Conservation (phyloP, 2,888 invertebrate species). For the Lasius platythorax region DNA sequence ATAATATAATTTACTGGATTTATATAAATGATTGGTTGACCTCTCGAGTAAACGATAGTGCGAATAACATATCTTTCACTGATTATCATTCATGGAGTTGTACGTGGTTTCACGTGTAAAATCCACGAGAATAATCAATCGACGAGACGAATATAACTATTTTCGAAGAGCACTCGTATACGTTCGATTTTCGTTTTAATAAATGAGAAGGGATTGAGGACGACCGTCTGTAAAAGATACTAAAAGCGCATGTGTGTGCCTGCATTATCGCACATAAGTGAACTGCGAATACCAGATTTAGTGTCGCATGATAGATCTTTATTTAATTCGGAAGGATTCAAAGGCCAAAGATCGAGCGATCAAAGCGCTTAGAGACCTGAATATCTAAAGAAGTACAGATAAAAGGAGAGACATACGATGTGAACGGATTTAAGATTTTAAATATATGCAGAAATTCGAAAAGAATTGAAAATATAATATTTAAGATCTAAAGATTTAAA, state of each 20-base stretch:
- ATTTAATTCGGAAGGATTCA: constrained; percentile 15
- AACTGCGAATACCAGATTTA: constrained; percentile 16
- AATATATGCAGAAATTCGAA: background rate
- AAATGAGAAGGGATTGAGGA: constrained; percentile 10
- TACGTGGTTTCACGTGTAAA: constrained; percentile 11
- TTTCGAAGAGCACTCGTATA: constrained; percentile 33
- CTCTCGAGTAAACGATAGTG: constrained; percentile 12
- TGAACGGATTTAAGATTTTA: background rate
- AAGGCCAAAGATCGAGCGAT: background rate
- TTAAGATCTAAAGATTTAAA: background rate
- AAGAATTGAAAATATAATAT: background rate
- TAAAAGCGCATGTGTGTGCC: background rate
- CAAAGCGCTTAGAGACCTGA: constrained; percentile 1
- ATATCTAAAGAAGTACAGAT: background rate
- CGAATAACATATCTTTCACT: constrained; percentile 10
- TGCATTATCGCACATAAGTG: background rate
- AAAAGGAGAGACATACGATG: background rate
- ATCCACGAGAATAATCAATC: constrained; percentile 34
- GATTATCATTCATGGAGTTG: constrained; percentile 25
- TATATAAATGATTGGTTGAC: background rate
- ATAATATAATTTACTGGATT: constrained; percentile 13
- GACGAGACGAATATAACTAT: constrained; percentile 27
- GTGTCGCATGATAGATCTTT: background rate
- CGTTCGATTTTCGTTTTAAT: constrained; percentile 42
- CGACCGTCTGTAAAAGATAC: background rate